phyloP scores from a whole-genome alignment of 1,140 invertebrate genomes.

The Lordiphosa collinella region DNA sequence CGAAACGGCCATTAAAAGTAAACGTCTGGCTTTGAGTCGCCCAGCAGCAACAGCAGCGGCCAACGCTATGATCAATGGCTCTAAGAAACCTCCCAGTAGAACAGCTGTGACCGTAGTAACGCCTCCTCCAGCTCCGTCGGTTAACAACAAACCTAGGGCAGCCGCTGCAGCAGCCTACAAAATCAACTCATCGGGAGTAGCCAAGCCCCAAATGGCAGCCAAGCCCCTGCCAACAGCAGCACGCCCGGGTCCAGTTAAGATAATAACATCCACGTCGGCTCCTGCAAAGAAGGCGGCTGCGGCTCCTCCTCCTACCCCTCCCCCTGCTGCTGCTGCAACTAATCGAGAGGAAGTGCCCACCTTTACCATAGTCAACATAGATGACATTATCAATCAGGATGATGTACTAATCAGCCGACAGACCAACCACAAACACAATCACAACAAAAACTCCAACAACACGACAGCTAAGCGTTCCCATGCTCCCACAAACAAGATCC shows the following conservation, averaged over 20 bases:
- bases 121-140: too few relatives aligned
- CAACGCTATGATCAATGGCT: not conserved
- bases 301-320: too few relatives aligned
- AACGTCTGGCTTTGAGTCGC: conserved; percentile 33
- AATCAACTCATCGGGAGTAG: too few relatives aligned
- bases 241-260: too few relatives aligned
- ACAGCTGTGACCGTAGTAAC: too few relatives aligned
- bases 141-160: too few relatives aligned
- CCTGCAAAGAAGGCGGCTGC: not conserved
- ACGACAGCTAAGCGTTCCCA: too few relatives aligned
- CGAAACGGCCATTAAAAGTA: conserved; percentile 40
- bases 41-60: not conserved
- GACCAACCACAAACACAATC: conserved; percentile 10
- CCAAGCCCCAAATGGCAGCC: too few relatives aligned
- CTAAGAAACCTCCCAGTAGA: too few relatives aligned
- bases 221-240: too few relatives aligned
- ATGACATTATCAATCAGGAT: conserved; percentile 77
- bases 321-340: not conserved
- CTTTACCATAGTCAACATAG: conserved; percentile 78
- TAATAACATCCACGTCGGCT: not conserved
- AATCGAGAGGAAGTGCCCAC: conserved; percentile 62
- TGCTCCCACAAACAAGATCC: not conserved
- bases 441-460: not conserved
- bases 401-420: conserved; percentile 65
- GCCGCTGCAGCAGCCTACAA: too few relatives aligned